phyloP scores from a whole-genome alignment of 1,140 invertebrate genomes.

The Glossosoma conforme region DNA sequence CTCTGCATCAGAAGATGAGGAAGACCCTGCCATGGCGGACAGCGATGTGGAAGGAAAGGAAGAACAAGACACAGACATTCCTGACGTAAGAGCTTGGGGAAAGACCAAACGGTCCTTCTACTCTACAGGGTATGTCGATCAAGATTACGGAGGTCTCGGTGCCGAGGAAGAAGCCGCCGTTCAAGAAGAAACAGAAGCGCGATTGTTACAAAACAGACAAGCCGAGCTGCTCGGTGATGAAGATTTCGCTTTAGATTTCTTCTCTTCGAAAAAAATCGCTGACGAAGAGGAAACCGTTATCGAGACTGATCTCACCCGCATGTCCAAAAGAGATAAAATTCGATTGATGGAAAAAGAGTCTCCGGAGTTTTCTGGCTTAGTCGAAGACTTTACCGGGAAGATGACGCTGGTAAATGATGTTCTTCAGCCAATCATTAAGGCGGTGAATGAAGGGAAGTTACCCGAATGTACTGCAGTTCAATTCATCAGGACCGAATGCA shows the following conservation, averaged over 20 bases:
- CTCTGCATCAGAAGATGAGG: slow-evolving; percentile 53
- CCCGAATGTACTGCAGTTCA: slow-evolving; percentile 53
- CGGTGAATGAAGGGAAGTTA: slow-evolving; percentile 54
- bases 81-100: slow-evolving; percentile 81
- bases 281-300: slow-evolving; percentile 50
- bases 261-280: slow-evolving; percentile 40
- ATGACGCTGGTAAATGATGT: slow-evolving; percentile 58
- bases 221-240: slow-evolving; percentile 73
- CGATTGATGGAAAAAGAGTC: slow-evolving; percentile 76
- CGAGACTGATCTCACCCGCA: slow-evolving; percentile 68
- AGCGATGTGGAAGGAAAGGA: slow-evolving; percentile 69
- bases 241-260: slow-evolving; percentile 71
- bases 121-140: slow-evolving; percentile 82
- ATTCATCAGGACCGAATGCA: slow-evolving; percentile 67
- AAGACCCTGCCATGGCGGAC: slow-evolving; percentile 51
- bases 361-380: slow-evolving; percentile 71
- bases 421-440: slow-evolving; percentile 61
- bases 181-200: slow-evolving; percentile 81
- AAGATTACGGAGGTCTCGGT: slow-evolving; percentile 72
- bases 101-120: slow-evolving; percentile 73
- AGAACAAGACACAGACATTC: slow-evolving; percentile 63
- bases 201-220: slow-evolving; percentile 72
- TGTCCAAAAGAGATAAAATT: slow-evolving; percentile 69
- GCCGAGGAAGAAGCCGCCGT: slow-evolving; percentile 70
- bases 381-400: slow-evolving; percentile 73